Percentiles rank a stretch among this genome's conserved stretches.
Evolutionary conservation across 2,113 vertebrate species (phyloP).

Genomic region (Halcyon malimbica): DNA sequence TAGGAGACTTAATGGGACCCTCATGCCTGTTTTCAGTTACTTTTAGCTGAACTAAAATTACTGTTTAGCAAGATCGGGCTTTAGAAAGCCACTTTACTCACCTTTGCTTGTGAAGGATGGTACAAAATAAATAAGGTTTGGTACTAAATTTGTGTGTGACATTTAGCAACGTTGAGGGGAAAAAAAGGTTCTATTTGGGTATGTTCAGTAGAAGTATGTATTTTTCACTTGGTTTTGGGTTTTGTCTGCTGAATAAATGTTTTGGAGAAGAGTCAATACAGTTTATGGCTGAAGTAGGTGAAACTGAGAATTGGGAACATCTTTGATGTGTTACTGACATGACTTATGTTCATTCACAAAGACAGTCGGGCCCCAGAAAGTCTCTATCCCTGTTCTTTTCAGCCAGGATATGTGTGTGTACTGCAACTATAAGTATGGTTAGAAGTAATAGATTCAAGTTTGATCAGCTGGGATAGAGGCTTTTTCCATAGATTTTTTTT

Average conservation of each 20-base stretch:
- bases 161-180: neutral
- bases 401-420: neutral
- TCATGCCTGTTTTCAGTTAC: slow-evolving; percentile 4
- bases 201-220: neutral
- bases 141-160: neutral
- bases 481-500: neutral
- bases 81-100: neutral
- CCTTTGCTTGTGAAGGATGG: neutral
- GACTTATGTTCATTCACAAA: neutral
- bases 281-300: neutral
- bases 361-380: neutral
- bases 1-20: slow-evolving; percentile 33
- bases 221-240: slow-evolving; percentile 14
- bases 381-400: neutral
- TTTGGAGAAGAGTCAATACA: neutral
- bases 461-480: neutral
- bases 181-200: neutral
- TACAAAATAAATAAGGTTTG: slow-evolving; percentile 10
- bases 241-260: neutral
- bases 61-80: neutral
- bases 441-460: neutral
- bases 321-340: neutral
- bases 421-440: neutral
- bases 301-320: neutral
- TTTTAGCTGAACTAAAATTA: slow-evolving; percentile 21